These are phyloP conservation scores for Cynoglossus semilaevis DNA, from an alignment of 2,113 vertebrate genomes.

Conservation along the genomic window DNA sequence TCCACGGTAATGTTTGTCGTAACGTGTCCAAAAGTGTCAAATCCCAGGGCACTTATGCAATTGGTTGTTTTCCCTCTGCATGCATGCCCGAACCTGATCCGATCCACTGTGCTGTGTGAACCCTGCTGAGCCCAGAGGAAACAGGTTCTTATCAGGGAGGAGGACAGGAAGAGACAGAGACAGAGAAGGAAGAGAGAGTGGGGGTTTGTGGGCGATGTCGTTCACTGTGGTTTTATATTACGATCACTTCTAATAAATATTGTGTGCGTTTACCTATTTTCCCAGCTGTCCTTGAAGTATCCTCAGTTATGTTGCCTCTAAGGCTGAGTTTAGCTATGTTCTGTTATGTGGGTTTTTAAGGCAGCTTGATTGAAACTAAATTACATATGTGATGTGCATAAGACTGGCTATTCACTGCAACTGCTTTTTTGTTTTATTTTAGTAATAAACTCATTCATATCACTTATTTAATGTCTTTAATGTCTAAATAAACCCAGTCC, in stretches of 20 bases:
- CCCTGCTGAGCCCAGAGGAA: constrained; percentile 62
- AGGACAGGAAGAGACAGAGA: constrained; percentile 56
- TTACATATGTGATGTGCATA: too few relatives aligned
- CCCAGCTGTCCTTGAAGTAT: not conserved
- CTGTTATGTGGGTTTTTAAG: too few relatives aligned
- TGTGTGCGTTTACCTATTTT: constrained; percentile 17
- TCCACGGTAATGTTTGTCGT: constrained; percentile 32
- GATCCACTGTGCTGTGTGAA: constrained; percentile 44
- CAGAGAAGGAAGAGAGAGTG: constrained; percentile 49
- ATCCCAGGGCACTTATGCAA: constrained; percentile 17
- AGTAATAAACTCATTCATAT: too few relatives aligned
- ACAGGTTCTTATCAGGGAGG: constrained; percentile 57
- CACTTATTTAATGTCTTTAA: too few relatives aligned
- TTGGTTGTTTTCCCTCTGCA: constrained; percentile 43
- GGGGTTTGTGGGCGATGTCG: constrained; percentile 28
- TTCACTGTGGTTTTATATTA: constrained; percentile 19
- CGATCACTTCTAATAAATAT: constrained; percentile 34
- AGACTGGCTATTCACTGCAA: too few relatives aligned
- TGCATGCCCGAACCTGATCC: constrained; percentile 57
- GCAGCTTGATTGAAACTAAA: too few relatives aligned
- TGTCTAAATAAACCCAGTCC: too few relatives aligned
- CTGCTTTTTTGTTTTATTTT: too few relatives aligned
- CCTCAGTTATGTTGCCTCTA: too few relatives aligned
- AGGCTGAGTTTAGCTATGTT: too few relatives aligned
- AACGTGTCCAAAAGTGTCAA: constrained; percentile 32